A percentile compares a stretch with the other conserved stretches of the same genome.
phyloP scores from a whole-genome alignment of 2,113 vertebrate species.

The Bolborhynchus lineola region DNA sequence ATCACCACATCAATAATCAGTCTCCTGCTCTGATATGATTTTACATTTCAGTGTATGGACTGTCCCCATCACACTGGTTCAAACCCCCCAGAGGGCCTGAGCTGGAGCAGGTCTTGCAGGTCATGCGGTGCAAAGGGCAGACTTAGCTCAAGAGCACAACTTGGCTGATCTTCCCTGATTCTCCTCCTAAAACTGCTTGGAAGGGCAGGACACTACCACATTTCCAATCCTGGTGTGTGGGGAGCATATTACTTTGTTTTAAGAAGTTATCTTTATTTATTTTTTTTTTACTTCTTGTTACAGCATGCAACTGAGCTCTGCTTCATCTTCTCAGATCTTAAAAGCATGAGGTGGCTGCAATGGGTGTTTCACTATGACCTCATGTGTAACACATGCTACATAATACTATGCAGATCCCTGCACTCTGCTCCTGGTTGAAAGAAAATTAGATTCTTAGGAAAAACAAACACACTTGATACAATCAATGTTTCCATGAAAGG shows the following conservation, averaged over 20 bases:
- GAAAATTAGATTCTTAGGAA: neutral
- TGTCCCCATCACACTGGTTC: neutral
- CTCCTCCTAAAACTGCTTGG: neutral
- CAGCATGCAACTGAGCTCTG: neutral
- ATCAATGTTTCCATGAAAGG: neutral
- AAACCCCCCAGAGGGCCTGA: neutral
- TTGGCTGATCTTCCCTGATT: neutral
- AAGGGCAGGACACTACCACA: neutral
- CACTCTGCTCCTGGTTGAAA: neutral
- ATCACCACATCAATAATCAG: neutral
- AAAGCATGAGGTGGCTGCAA: neutral
- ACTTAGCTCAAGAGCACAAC: neutral
- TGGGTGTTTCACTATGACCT: neutral
- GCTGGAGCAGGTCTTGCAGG: neutral
- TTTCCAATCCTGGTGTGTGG: neutral
- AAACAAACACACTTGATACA: neutral
- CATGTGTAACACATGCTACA: neutral
- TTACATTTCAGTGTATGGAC: neutral
- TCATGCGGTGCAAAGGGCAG: neutral
- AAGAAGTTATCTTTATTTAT: neutral
- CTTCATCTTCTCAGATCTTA: neutral
- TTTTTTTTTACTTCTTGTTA: neutral
- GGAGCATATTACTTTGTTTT: neutral
- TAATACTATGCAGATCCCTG: neutral
- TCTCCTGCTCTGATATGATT: neutral